Percentiles rank a stretch among this genome's conserved stretches.
Evolutionary conservation across 2,888 invertebrate species (phyloP).

Genomic region (Heliconius cydno): DNA sequence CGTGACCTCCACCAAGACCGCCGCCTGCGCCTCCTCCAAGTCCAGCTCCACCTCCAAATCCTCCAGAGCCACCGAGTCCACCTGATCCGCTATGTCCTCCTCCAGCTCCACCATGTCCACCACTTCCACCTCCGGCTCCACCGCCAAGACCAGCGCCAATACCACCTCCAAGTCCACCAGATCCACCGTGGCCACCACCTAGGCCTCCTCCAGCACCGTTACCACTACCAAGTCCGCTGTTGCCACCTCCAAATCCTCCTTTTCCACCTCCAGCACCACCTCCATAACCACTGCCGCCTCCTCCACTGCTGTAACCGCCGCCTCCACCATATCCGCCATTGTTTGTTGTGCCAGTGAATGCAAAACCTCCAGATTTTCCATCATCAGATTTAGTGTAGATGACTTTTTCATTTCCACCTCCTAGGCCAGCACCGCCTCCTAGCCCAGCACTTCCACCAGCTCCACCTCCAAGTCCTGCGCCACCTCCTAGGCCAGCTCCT

Average conservation of each 20-base stretch:
- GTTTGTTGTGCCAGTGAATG: slow-evolving; percentile 70
- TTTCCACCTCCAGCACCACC: slow-evolving; percentile 39
- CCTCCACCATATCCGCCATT: slow-evolving; percentile 73
- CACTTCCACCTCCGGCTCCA: slow-evolving; percentile 34
- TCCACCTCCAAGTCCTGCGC: slow-evolving; percentile 49
- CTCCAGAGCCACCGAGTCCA: slow-evolving; percentile 57
- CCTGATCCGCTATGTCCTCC: slow-evolving; percentile 25
- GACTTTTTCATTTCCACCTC: slow-evolving; percentile 56
- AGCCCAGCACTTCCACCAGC: slow-evolving; percentile 52
- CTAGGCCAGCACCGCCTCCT: slow-evolving; percentile 51
- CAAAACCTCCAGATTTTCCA: slow-evolving; percentile 76
- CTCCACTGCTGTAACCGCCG: slow-evolving; percentile 65
- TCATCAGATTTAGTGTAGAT: slow-evolving; percentile 71
- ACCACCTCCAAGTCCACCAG: slow-evolving; percentile 56
- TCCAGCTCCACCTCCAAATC: slow-evolving; percentile 25
- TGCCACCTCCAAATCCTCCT: slow-evolving; percentile 44
- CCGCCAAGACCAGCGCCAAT: slow-evolving; percentile 45
- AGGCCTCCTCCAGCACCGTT: slow-evolving; percentile 42
- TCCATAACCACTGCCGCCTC: slow-evolving; percentile 54
- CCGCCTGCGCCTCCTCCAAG: not conserved
- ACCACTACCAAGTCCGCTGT: slow-evolving; percentile 44
- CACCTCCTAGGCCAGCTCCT: slow-evolving; percentile 48
- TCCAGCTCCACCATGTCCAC: slow-evolving; percentile 32
- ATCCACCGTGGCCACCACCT: slow-evolving; percentile 28
- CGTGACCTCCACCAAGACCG: slow-evolving; percentile 51